Evolutionary conservation across 2,888 invertebrate species (phyloP), one percentile per base, ranked within the genome.

Genomic region (Cremastinae sp.): DNA sequence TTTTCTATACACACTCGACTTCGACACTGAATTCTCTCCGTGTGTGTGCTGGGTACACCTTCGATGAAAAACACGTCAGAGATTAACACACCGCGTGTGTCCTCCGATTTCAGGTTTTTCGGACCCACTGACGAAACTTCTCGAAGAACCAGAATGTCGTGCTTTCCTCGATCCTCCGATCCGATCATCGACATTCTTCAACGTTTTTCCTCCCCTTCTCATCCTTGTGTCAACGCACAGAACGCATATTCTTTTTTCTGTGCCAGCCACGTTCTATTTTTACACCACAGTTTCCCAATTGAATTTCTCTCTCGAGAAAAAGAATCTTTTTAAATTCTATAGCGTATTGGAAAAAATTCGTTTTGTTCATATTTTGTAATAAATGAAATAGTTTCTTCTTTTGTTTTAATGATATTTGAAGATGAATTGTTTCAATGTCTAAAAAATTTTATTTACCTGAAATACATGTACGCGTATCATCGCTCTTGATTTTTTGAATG

Each of bases 21-120:
- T 49, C 34, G 58, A 54, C 22, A 43, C 10, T 45, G 10, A n/a
- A 10, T 10, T 22, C 47, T 16, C 36, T 45, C n/a, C 36, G 45
- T 56, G 56, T 56, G 14, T 8, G 47, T 18, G 41, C 2, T 2
- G 5, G 41, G 1, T 1, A 4, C 12, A 12, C 12, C n/a, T 10
- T 56, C 38, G 34, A 53, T 12, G 53, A 53, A 53, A 53, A 20
- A 28, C 65, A 53, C 16, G 65, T 14, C 10, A 28, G 12, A 43
- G 28, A 10, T 18, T 41, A 12, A 43, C 20, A 38, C 10, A n/a
- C 0, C 22, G 0, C 22, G 43, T 65, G 54, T n/a, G n/a, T n/a
- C n/a, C n/a, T n/a, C 56, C 54, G 43, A 20, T 56, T 58, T 68
- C 36, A 4, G 43, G 18, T 14, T 58, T 68, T 38, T 47, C 68